A percentile compares a stretch with the other conserved stretches of the same genome.
phyloP scores from a whole-genome alignment of 2,113 vertebrate species.

The Zapornia atra region DNA sequence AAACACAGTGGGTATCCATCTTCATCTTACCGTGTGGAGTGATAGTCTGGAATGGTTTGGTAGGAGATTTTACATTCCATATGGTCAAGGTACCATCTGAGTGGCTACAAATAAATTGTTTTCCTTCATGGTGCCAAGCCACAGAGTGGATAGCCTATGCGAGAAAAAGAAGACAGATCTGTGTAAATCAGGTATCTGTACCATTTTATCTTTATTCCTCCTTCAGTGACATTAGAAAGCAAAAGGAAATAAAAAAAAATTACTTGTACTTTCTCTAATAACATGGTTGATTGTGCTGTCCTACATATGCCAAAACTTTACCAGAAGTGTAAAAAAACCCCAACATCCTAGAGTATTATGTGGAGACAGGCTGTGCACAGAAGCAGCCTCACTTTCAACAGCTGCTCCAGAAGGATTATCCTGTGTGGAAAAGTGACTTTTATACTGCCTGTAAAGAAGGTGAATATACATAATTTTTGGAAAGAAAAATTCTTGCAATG shows the following conservation, averaged over 20 bases:
- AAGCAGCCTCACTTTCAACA: background rate
- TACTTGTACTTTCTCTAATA: too few species aligned
- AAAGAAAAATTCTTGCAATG: background rate
- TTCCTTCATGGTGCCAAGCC: constrained; percentile 99
- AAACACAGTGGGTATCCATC: background rate
- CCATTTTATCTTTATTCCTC: background rate
- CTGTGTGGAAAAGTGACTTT: background rate
- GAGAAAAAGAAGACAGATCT: background rate
- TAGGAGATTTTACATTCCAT: constrained; percentile 94
- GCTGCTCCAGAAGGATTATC: background rate
- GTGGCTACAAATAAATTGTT: constrained; percentile 98
- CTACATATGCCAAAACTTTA: background rate
- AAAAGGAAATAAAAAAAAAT: background rate
- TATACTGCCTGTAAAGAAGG: background rate
- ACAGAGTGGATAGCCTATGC: constrained; percentile 95
- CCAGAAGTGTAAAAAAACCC: background rate
- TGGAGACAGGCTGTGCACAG: background rate
- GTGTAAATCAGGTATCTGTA: background rate
- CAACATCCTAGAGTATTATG: background rate
- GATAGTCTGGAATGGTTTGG: constrained; percentile 95
- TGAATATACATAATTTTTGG: background rate
- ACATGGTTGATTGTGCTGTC: background rate
- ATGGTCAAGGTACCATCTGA: constrained; percentile 97
- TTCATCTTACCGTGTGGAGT: constrained; percentile 92
- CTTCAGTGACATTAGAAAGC: background rate